Evolutionary conservation across 1,140 invertebrate genomes (phyloP).

Genomic region (Diuraphis noxia): DNA sequence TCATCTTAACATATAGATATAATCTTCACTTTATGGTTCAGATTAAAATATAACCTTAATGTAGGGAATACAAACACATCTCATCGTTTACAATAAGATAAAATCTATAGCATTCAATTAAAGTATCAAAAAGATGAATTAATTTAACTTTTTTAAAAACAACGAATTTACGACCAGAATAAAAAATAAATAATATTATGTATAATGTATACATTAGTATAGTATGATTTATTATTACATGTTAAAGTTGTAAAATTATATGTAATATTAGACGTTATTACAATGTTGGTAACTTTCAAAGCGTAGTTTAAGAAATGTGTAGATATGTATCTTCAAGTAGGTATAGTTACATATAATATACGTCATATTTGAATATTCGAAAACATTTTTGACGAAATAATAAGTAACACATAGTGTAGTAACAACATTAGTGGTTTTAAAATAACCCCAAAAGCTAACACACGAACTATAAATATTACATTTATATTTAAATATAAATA

Average conservation of each 20-base stretch:
- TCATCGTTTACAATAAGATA: no score
- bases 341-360: not conserved
- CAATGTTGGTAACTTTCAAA: not conserved
- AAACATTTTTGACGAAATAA: not conserved
- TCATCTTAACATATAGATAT: not conserved
- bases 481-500: not conserved
- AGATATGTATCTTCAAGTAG: not conserved
- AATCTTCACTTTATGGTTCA: not conserved
- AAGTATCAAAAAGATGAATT: no score
- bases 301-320: not conserved
- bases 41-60: not conserved
- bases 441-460: not conserved
- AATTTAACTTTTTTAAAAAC: no score
- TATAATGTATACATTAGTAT: no score
- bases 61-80: not conserved
- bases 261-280: not conserved
- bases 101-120: no score
- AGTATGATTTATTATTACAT: not conserved
- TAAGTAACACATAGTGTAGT: not conserved
- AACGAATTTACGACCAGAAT: no score
- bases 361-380: not conserved
- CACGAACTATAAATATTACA: not conserved
- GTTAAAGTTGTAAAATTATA: not conserved
- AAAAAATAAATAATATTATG: no score
- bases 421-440: not conserved